Percentiles rank a stretch among this genome's conserved stretches.
Evolutionary conservation across 2,113 vertebrate species (phyloP).

Genomic region (Pangasianodon hypophthalmus): DNA sequence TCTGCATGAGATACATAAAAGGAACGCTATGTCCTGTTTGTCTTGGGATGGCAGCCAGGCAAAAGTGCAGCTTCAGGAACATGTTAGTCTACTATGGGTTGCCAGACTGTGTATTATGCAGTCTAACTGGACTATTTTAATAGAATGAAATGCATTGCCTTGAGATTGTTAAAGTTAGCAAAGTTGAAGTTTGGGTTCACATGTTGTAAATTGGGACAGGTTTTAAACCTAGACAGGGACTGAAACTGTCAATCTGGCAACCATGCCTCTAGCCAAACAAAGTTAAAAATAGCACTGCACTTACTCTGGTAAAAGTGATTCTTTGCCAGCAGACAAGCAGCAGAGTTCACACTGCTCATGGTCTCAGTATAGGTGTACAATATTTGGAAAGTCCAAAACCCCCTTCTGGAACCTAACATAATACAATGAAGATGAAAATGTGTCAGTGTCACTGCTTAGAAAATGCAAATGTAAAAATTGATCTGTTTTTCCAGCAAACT

Average conservation of each 20-base stretch:
- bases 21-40: constrained; percentile 17
- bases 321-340: constrained; percentile 67
- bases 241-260: neutral
- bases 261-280: constrained; percentile 17
- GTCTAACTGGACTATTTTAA: neutral
- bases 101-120: neutral
- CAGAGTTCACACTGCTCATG: constrained; percentile 73
- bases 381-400: constrained; percentile 24
- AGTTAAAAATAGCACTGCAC: constrained; percentile 48
- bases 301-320: constrained; percentile 71
- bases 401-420: constrained; percentile 23
- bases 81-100: neutral
- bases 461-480: neutral
- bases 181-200: neutral
- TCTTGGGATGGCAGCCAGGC: neutral
- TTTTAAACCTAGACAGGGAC: neutral
- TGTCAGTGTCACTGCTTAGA: neutral
- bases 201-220: neutral
- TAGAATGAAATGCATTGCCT: neutral
- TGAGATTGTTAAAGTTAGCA: neutral
- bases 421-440: neutral
- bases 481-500: neutral
- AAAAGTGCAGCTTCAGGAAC: constrained; percentile 3
- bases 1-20: constrained; percentile 7
- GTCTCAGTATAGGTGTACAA: neutral